phyloP scores from a whole-genome alignment of 2,797 vertebrate genomes.

The Pipistrellus pipistrellus region DNA sequence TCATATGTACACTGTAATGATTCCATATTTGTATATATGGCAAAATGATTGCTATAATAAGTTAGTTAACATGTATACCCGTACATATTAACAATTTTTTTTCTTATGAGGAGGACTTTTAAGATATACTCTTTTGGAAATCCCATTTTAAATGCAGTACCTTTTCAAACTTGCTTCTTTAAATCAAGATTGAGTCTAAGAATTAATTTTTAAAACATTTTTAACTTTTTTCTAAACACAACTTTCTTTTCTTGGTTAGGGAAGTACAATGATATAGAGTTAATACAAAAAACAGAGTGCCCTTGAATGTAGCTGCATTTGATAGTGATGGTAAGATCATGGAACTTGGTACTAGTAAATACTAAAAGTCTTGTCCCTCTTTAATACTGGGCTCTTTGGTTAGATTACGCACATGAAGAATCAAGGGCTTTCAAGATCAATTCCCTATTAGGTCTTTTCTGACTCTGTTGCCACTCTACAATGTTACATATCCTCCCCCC shows the following conservation, averaged over 20 bases:
- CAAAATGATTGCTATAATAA: not conserved
- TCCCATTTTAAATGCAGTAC: not conserved
- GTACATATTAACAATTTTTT: not conserved
- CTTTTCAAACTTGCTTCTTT: not conserved
- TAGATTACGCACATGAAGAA: not conserved
- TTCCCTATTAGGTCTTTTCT: not conserved
- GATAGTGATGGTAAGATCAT: not conserved
- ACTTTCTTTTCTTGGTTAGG: slow-evolving; percentile 8
- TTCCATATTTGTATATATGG: not conserved
- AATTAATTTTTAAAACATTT: too few species aligned
- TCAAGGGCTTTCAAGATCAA: not conserved
- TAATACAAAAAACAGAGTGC: not conserved
- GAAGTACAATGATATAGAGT: not conserved
- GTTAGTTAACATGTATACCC: not conserved
- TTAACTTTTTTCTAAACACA: not conserved
- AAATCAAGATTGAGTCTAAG: slow-evolving; percentile 34
- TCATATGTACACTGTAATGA: not conserved
- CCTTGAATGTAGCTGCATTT: not conserved
- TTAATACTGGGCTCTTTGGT: not conserved
- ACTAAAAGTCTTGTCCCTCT: not conserved
- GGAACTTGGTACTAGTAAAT: not conserved
- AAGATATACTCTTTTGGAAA: not conserved
- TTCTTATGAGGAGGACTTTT: not conserved
- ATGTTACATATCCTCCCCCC: fast-evolving
- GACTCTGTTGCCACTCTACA: not conserved